Base-by-base conservation (phyloP, 1,140 invertebrate species). In the Drosophila tsacasi region DNA sequence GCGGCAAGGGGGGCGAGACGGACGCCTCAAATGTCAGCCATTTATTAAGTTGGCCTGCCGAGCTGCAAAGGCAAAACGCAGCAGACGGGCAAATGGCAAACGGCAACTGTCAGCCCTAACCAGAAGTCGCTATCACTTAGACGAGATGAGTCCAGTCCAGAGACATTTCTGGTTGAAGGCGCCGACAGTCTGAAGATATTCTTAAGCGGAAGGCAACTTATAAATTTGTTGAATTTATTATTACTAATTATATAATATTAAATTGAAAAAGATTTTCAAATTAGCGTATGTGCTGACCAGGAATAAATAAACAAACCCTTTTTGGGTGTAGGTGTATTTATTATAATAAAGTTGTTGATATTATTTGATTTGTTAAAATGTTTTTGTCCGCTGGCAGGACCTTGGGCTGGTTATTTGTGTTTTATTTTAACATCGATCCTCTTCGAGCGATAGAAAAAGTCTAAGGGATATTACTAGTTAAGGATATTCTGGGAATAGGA, bases 21-120 rank as follows among this genome's bases (percentile, higher is more conserved):
- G 82, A 69, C 75, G 80, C 75, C 73, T 75, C 82, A 83, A 83
- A 83, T 83, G 80, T 83, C 80, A 78, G 80, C 80, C 80, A 83
- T 83, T 83, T 83, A 83, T 83, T 83, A 83, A 83, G 75, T 77
- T 72, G 63, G 55, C 52, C 59, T 67, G 27, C 50, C 32, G 50
- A 32, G 27, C 46, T 61, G 62, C 52, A 37, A 44, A 39, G 23
- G 30, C 49, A 62, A 19, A 69, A 37, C 32, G 63, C 79, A 73
- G 79, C 42, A 77, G 79, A 82, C 79, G 67, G 75, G 64, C 80
- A 83, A 78, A 82, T 77, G 74, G 74, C 80, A 68, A 65, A 75
- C 68, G 68, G 71, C 63, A 67, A 55, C 39, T 62, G 60, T 62
- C 60, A 62, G 46, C 50, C 47, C 7, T 37, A 46, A 64, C 67